Evolutionary conservation across 1,140 invertebrate species (phyloP), one percentile per base, ranked within the genome.

Genomic region (Drosophila asahinai): DNA sequence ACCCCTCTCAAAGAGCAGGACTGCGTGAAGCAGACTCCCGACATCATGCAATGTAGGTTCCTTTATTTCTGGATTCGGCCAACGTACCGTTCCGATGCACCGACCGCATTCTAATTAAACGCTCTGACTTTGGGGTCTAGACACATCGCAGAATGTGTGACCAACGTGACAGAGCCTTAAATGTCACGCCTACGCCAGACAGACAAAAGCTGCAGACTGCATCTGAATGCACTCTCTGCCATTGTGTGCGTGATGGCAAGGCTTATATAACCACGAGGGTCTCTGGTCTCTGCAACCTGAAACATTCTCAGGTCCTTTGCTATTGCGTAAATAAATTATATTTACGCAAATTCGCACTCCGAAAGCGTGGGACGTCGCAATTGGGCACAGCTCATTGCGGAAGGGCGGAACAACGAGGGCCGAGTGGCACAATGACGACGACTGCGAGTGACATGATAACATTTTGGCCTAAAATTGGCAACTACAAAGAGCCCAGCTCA

Each of bases 381-480:
- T 45, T 63, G 77, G 25, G 68, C 40, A 27, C 45, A 8, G 47
- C 22, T 67, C 49, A 36, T 33, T 30, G 70, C 11, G 15, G 11
- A 14, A n/a, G 38, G 61, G 42, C 5, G 42, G 48, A 19, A 33
- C 14, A 12, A 7, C 36, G 45, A 51, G 42, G 14, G 49, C 27
- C 4, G 38, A 52, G 72, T 51, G 55, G 83, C 67, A 68, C 66
- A 70, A 87, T 84, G 77, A 80, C 83, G 66, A 87, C 86, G 81
- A 81, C 86, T 89, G 86, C 86, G 82, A 90, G 70, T 89, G 86
- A 90, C 86, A 90, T 90, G 86, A 90, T 90, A 90, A 90, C 86
- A 90, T 90, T 90, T 89, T 90, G 81, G 86, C 86, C 86, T 90
- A 90, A 90, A 90, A 90, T 90, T 90, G 86, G 86, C 84, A 90